phyloP scores from a whole-genome alignment of 1,140 invertebrate genomes.

The Polypedilum pembai region DNA sequence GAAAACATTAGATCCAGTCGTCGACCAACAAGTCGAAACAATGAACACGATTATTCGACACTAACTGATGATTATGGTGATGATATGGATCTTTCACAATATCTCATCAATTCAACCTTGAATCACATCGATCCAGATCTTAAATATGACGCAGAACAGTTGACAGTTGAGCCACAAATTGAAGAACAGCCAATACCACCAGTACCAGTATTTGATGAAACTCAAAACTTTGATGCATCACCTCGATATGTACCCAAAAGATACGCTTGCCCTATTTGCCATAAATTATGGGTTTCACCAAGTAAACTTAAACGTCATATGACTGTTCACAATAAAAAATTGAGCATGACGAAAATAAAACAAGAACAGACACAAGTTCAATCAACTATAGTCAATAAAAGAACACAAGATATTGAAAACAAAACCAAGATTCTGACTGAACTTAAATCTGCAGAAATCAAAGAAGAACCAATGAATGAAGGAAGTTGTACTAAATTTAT shows the following conservation, averaged over 20 bases:
- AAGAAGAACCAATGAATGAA: no score
- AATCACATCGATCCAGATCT: not conserved
- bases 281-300: not conserved
- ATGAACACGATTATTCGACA: not conserved
- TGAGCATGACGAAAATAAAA: no score
- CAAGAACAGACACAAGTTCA: not conserved
- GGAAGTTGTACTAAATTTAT: no score
- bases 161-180: not conserved
- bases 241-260: not conserved
- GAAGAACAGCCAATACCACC: not conserved
- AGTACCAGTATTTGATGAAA: not conserved
- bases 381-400: not conserved
- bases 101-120: not conserved
- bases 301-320: slow-evolving; percentile 3
- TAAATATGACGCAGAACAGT: not conserved
- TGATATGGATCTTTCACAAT: not conserved
- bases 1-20: not conserved
- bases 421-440: not conserved
- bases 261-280: not conserved
- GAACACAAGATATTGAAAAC: not conserved
- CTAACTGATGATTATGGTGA: not conserved
- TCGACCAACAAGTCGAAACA: not conserved
- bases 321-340: not conserved
- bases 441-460: no score
- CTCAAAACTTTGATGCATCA: not conserved